Percentiles rank a stretch among this genome's conserved stretches.
Conservation (phyloP, 2,888 invertebrate genomes). For the Phrixothrix hirtus region DNA sequence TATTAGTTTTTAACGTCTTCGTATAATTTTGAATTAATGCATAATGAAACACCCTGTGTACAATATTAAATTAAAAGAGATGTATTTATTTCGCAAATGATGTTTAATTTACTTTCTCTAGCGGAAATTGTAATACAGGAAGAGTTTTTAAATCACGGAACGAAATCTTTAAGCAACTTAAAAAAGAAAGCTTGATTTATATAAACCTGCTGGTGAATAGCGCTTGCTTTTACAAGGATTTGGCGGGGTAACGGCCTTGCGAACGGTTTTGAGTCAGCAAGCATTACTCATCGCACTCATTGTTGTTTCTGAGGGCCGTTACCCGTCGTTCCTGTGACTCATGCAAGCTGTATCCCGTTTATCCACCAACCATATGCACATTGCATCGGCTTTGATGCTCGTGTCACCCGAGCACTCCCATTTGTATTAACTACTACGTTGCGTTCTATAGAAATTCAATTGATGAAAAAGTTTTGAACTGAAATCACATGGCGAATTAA, state of each 20-base stretch:
- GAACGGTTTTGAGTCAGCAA: constrained; percentile 51
- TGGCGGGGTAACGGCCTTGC: constrained; percentile 52
- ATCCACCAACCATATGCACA: constrained; percentile 31
- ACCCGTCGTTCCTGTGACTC: constrained; percentile 43
- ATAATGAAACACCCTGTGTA: too few species aligned
- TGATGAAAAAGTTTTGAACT: constrained; percentile 24
- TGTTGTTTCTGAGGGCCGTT: constrained; percentile 52
- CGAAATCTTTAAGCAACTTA: constrained; percentile 13
- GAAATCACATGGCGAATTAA: constrained; percentile 30
- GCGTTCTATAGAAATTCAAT: constrained; percentile 32
- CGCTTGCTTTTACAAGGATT: constrained; percentile 27
- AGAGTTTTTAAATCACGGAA: constrained; percentile 15
- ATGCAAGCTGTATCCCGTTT: constrained; percentile 33
- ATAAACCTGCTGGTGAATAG: constrained; percentile 26
- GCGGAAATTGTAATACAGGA: constrained; percentile 15
- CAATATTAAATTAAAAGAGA: too few species aligned
- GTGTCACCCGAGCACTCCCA: constrained; percentile 23
- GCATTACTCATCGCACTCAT: constrained; percentile 53
- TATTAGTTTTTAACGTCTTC: too few species aligned
- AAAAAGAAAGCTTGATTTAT: constrained; percentile 24
- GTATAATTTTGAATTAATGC: too few species aligned
- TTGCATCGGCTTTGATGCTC: constrained; percentile 28
- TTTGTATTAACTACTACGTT: constrained; percentile 23
- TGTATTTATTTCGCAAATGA: too few species aligned
- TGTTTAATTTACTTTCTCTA: constrained; percentile 11